A percentile compares a stretch with the other conserved stretches of the same genome.
These are phyloP conservation scores for Drosophila persimilis DNA, from an alignment of 1,140 invertebrate genomes.

Conservation along the genomic window DNA sequence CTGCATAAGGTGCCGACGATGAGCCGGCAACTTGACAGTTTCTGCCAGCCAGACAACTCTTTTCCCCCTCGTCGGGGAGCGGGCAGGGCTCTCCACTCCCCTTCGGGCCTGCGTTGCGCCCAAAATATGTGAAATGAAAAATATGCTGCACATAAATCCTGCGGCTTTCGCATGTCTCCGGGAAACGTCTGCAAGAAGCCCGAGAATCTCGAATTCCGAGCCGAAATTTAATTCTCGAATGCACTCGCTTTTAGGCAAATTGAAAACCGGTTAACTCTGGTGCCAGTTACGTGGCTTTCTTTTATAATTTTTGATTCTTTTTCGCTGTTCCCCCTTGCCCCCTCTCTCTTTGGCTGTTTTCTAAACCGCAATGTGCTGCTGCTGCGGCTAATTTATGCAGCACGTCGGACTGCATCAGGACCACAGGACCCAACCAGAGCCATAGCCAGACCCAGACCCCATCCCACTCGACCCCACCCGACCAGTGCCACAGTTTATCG, in stretches of 20 bases:
- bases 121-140: conserved; percentile 65
- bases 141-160: conserved; percentile 77
- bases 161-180: conserved; percentile 55
- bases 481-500: conserved; percentile 65
- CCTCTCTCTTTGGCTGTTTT: conserved; percentile 21
- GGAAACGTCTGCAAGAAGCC: conserved; percentile 20
- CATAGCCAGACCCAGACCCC: no score
- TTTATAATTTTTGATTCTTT: conserved; percentile 21
- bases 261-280: conserved; percentile 31
- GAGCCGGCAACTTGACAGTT: conserved; percentile 72
- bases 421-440: conserved; percentile 17
- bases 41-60: conserved; percentile 53
- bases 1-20: conserved; percentile 72
- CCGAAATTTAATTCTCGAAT: conserved; percentile 62
- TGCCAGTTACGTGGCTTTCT: conserved; percentile 6
- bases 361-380: conserved; percentile 60
- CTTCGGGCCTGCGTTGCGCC: conserved; percentile 6
- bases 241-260: conserved; percentile 56
- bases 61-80: background rate
- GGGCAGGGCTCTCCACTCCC: no score
- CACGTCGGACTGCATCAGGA: conserved; percentile 35
- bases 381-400: conserved; percentile 78
- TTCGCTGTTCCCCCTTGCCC: conserved; percentile 25
- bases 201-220: conserved; percentile 9
- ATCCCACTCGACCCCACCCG: conserved; percentile 11